Percentiles rank a stretch among this genome's conserved stretches.
Conservation (phyloP, 2,797 vertebrate species). For the Enteromius viviparus region DNA sequence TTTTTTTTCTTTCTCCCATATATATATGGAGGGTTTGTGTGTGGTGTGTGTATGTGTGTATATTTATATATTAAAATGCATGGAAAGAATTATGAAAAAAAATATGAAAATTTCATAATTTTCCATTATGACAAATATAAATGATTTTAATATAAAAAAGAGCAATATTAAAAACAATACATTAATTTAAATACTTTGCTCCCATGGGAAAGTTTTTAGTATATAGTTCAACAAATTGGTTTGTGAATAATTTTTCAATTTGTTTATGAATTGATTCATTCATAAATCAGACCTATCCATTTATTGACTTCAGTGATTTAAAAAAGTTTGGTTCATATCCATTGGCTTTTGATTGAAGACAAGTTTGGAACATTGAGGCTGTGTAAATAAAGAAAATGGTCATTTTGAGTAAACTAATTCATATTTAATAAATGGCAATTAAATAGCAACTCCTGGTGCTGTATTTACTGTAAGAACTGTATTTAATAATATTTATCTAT, state of each 20-base stretch:
- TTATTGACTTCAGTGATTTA: neutral
- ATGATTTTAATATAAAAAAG: no score
- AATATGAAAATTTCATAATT: no score
- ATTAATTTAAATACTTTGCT: neutral
- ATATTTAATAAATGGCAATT: neutral
- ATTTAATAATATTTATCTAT: neutral
- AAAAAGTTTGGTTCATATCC: neutral
- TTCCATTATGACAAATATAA: no score
- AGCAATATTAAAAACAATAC: no score
- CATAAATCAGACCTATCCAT: neutral
- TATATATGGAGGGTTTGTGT: no score
- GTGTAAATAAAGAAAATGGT: neutral
- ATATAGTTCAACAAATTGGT: neutral
- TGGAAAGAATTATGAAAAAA: no score
- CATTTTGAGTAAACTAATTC: neutral
- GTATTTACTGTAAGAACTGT: neutral
- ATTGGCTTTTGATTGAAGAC: neutral
- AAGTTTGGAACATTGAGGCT: neutral
- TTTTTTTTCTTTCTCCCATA: no score
- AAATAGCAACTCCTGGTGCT: no score
- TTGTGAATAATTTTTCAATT: neutral
- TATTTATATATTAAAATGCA: no score
- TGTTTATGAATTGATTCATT: neutral
- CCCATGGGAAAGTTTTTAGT: no score
- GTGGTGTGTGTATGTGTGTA: no score